A percentile compares a stretch with the other conserved stretches of the same genome.
Evolutionary conservation across 2,888 invertebrate species (phyloP).

Genomic region (Alentia gelatinosa): DNA sequence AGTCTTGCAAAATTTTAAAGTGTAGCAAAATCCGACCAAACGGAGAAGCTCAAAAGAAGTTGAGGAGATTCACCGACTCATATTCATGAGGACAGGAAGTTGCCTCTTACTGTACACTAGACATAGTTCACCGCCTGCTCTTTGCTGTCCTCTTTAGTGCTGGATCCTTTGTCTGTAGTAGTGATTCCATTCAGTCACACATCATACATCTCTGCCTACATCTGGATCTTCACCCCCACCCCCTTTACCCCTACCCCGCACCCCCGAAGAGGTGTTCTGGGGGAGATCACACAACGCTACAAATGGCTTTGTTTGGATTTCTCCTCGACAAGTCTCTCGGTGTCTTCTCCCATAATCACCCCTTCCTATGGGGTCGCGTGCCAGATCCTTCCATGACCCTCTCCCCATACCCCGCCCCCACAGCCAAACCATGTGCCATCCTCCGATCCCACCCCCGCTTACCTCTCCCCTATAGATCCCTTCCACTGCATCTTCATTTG

Average conservation of each 20-base stretch:
- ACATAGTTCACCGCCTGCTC: too few species aligned
- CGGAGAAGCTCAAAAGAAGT: too few species aligned
- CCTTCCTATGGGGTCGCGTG: background rate
- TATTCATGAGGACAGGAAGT: too few species aligned
- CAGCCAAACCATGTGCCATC: background rate
- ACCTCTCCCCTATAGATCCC: background rate
- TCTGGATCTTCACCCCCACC: background rate
- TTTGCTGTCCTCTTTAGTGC: background rate
- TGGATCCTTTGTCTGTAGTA: background rate
- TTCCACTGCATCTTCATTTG: too few species aligned
- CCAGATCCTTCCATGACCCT: too few species aligned
- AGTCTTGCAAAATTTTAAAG: too few species aligned
- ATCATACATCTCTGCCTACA: background rate
- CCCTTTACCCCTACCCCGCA: background rate
- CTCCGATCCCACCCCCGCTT: background rate
- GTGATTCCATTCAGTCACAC: background rate
- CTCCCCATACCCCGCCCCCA: background rate
- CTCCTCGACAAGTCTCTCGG: background rate
- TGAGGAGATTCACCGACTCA: too few species aligned
- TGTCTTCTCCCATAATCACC: background rate
- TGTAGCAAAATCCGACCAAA: too few species aligned
- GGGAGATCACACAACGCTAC: background rate
- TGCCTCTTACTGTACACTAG: too few species aligned
- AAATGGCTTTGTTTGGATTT: background rate
- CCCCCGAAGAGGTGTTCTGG: background rate